Evolutionary conservation across 2,888 invertebrate species (phyloP), one percentile per base, ranked within the genome.

Genomic region (Heteromurus nitidus): DNA sequence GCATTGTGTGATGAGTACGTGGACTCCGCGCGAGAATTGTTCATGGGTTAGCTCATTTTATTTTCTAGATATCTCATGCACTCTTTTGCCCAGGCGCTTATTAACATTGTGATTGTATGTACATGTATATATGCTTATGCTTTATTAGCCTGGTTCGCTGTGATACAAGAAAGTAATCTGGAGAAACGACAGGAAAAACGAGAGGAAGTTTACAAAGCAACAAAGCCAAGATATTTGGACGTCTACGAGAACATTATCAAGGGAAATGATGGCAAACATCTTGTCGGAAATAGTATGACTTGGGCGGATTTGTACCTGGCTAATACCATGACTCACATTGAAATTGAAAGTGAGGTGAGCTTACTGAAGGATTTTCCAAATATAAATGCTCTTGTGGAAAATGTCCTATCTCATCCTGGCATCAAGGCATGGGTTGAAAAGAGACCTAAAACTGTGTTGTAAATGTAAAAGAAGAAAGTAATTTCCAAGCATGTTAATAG

Each of bases 241-340:
- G 68, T 67, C 0, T 73, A 73, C 22, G 80, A 80, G 18, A 13
- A 16, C 0, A 73, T 73, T 31, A 16, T 80, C 3, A 67, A 72
- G 26, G 24, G 42, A 18, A 80, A 73, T 50, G 80, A 26, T 13
- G 80, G 73, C 58, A 73, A 73, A 26, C 55, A 80, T 58, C 64
- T 81, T 7, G 81, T 81, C 9, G 74, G 74, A n/a, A 50, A 44
- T 74, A 86, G 92, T 91, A 89, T 93, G 22, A 92, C 92, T 28
- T 93, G 93, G 92, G 93, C 93, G 68, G 93, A 93, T 88, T 86
- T 93, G 13, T 90, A 90, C 82, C 92, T 93, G 84, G 91, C 91
- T 7, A 36, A 64, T 64, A 20, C 24, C n/a, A 3, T 64, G 3
- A 9, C 44, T 11, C 50, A 64, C 64, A n/a, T 50, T 9, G n/a